phyloP scores from a whole-genome alignment of 64 coral and sea anemone species.

The Dendronephthya gigantea region DNA sequence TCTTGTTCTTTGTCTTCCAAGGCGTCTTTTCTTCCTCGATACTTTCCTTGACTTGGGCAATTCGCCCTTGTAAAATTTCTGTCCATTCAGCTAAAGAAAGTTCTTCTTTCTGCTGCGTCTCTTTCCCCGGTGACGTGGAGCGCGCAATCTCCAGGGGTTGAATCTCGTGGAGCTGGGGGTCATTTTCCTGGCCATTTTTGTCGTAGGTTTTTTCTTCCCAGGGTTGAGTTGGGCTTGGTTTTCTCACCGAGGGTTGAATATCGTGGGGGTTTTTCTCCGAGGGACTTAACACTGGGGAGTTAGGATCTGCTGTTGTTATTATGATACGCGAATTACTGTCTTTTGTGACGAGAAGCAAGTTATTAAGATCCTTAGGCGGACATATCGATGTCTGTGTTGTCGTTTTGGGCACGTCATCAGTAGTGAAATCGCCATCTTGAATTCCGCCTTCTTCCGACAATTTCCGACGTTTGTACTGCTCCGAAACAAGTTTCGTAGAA shows the following conservation, averaged over 20 bases:
- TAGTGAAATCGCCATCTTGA: no score
- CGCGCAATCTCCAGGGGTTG: neutral
- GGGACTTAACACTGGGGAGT: neutral
- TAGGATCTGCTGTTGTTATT: neutral
- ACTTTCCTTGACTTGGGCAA: neutral
- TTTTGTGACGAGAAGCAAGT: no score
- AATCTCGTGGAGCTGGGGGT: neutral
- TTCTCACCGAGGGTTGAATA: neutral
- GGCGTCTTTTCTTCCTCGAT: neutral
- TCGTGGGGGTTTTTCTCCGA: neutral
- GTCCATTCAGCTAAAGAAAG: neutral
- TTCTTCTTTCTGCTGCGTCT: neutral
- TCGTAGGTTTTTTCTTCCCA: no score
- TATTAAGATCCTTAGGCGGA: no score
- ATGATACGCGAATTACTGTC: no score
- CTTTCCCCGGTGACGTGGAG: neutral
- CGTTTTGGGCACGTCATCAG: no score
- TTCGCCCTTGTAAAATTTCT: neutral
- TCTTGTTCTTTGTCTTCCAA: slow-evolving; percentile 13
- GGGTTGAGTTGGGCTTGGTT: no score
- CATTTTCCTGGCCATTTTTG: no score
- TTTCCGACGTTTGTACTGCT: neutral
- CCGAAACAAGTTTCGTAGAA: no score
- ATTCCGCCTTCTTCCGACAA: neutral
- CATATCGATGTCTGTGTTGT: no score